Base-by-base conservation (phyloP, 2,797 vertebrate genomes). In the Chelidonichthys spinosus region DNA sequence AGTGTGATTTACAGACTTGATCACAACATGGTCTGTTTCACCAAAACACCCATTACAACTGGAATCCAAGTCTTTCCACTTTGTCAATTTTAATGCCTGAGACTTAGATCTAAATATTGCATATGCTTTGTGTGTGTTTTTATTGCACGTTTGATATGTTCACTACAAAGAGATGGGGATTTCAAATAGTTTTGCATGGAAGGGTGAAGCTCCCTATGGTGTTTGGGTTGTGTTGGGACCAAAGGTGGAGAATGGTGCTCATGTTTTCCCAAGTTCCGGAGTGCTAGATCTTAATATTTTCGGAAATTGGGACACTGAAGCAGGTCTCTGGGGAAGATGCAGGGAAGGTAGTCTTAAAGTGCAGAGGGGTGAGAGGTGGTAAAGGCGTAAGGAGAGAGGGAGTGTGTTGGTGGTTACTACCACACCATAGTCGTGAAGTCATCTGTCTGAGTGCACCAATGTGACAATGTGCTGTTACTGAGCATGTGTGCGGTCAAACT, bases 271-370 rank as follows among this genome's bases (percentile, higher is more conserved):
- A 56, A 47, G 74, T 61, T 74, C 9, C 47, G 47, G 2, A 0
- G 47, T 61, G 58, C 60, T 58, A 32, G 4, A 78, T 56, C 33
- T 14, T 59, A 37, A 69, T 76, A 68, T 65, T 83, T 76, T 80
- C 35, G 44, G 66, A 82, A 90, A 82, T 5, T 82, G 66, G 82
- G 76, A 37, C 71, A 74, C 69, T 56, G n/a, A 61, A 76, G 40
- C 56, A n/a, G 18, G 46, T 44, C n/a, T 67, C 32, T 53, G 37
- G 42, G 58, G 13, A 37, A 47, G 63, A 74, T 49, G 43, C 3
- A 18, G 33, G 10, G 11, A 7, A 35, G 10, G 33, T 53, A 15
- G 9, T 47, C 33, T 69, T 60, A 44, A 39, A 2, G 36, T 74
- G 47, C 50, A 25, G n/a, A 7, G 33, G 58, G 54, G 4, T 54